phyloP scores from a whole-genome alignment of 2,888 invertebrate genomes.

The Ennomos erosarius region DNA sequence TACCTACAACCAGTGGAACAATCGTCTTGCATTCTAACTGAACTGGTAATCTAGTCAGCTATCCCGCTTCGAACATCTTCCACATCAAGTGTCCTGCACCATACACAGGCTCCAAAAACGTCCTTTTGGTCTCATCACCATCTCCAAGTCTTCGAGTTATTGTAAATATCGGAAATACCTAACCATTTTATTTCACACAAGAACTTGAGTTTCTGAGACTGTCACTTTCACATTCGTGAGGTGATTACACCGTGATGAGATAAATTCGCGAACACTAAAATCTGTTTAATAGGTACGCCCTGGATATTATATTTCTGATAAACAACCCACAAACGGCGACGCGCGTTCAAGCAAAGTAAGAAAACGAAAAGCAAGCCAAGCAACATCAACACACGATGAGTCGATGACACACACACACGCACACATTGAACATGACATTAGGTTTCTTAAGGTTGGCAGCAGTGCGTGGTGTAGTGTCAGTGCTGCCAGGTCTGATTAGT shows the following conservation, averaged over 20 bases:
- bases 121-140: conserved; percentile 54
- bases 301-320: conserved; percentile 60
- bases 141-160: conserved; percentile 62
- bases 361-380: conserved; percentile 75
- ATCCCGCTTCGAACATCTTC: conserved; percentile 81
- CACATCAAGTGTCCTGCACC: conserved; percentile 66
- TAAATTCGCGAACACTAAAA: conserved; percentile 39
- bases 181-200: conserved; percentile 71
- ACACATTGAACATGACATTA: conserved; percentile 78
- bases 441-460: conserved; percentile 61
- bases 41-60: conserved; percentile 55
- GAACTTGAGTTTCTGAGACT: conserved; percentile 68
- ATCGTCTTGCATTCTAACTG: conserved; percentile 83
- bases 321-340: conserved; percentile 73
- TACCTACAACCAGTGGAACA: conserved; percentile 73
- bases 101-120: conserved; percentile 52
- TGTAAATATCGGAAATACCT: conserved; percentile 67
- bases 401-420: no score
- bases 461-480: no score
- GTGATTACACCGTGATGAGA: conserved; percentile 43
- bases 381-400: conserved; percentile 69
- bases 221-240: conserved; percentile 77
- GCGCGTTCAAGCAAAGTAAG: conserved; percentile 79
- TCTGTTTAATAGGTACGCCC: conserved; percentile 56
- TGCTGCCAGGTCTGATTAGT: no score